phyloP scores from a whole-genome alignment of 1,140 invertebrate species.

The Ips nitidus region DNA sequence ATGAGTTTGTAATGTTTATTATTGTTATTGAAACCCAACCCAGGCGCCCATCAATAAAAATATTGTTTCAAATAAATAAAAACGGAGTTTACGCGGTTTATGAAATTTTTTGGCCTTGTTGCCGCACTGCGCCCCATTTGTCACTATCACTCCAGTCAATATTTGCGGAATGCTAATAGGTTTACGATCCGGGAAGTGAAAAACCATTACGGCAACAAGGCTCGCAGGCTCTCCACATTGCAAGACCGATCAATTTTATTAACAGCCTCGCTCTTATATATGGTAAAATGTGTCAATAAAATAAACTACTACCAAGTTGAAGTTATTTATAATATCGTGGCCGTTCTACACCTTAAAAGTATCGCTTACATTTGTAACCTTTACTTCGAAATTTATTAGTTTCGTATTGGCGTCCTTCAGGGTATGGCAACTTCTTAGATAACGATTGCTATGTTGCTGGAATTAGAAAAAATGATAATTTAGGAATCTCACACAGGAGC shows the following conservation, averaged over 20 bases:
- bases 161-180: no score
- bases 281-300: conserved; percentile 35
- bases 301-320: conserved; percentile 18
- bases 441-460: no score
- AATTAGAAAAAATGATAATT: no score
- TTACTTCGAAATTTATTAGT: conserved; percentile 27
- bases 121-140: background rate
- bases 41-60: conserved; percentile 16
- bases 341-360: conserved; percentile 30
- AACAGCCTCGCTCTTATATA: conserved; percentile 26
- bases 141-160: background rate
- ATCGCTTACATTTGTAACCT: conserved; percentile 33
- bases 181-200: background rate
- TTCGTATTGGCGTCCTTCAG: conserved; percentile 11
- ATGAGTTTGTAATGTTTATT: conserved; percentile 22
- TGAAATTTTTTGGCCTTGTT: background rate
- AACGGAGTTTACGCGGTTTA: background rate
- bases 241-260: conserved; percentile 27
- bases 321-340: conserved; percentile 24
- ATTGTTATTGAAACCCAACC: conserved; percentile 29
- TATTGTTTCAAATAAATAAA: conserved; percentile 12
- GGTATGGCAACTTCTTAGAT: background rate
- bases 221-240: background rate
- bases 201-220: conserved; percentile 11
- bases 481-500: no score